A percentile compares a stretch with the other conserved stretches of the same genome.
Evolutionary conservation across 2,797 vertebrate species (phyloP).

Genomic region (Threskiornis aethiopicus): DNA sequence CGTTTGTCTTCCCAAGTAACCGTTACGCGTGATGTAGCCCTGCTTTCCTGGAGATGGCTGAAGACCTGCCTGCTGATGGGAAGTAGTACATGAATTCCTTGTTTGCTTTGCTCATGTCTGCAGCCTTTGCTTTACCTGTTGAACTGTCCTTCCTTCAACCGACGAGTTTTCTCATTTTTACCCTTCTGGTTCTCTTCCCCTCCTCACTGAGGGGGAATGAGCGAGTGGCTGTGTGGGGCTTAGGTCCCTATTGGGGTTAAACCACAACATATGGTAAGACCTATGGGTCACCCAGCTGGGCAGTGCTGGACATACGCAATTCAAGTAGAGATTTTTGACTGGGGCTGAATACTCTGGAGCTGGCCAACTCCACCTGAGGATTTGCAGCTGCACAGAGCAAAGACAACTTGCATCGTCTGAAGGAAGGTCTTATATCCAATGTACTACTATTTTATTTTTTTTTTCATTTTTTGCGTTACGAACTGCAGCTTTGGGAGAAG

Average conservation of each 20-base stretch:
- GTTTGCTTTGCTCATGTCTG: fast-evolving
- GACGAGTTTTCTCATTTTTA: background rate
- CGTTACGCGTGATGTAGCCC: fast-evolving
- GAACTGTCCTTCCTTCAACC: background rate
- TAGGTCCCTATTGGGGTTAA: background rate
- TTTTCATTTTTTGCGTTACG: background rate
- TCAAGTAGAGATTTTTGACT: background rate
- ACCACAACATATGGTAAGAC: fast-evolving
- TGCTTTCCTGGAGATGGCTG: background rate
- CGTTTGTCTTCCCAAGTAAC: background rate
- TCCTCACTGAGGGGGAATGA: background rate
- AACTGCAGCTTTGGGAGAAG: background rate
- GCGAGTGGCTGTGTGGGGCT: fast-evolving
- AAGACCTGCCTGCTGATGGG: fast-evolving
- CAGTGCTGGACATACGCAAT: background rate
- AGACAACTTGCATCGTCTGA: background rate
- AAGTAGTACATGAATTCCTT: background rate
- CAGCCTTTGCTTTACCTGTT: background rate
- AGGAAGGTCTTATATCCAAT: background rate
- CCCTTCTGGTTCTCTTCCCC: background rate
- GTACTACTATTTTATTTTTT: background rate
- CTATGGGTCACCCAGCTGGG: background rate
- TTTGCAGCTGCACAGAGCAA: background rate
- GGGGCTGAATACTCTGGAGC: background rate
- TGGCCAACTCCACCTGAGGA: background rate